Base-by-base conservation (phyloP, 2,888 invertebrate genomes). In the Syritta pipiens region DNA sequence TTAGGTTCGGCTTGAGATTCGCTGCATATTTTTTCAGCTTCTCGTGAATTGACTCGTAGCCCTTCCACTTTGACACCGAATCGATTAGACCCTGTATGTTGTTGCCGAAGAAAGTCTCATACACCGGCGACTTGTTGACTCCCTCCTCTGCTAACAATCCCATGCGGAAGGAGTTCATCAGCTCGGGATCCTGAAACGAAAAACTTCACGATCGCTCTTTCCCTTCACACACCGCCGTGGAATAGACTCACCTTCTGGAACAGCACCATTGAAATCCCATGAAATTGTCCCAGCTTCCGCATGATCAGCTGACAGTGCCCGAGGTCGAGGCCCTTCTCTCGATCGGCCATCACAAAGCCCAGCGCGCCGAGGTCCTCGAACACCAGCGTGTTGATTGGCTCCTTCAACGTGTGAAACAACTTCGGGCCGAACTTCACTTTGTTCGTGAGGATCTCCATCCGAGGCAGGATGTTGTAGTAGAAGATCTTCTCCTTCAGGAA, bases 261-360 rank as follows among this genome's bases (percentile, higher is more conserved):
- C 57, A 91, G 82, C 22, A 90, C 86, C 75, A 91, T 89, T 0
- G 92, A 91, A 9, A 89, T 87, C 0, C 90, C 92, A 83, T 92
- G 92, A 82, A 91, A 90, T 82, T 88, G 89, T 0, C 90, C 92
- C 81, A 92, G 82, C 83, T 90, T 89, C 57, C 87, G 85, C 9
- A 92, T 83, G 2, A 91, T 90, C 30, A 90, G 40, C 20, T 86
- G 82, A 40, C 89, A 89, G 72, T 91, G 91, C 0, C 85, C 84
- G 53, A 89, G 83, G 83, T 90, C 89, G 3, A 92, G 85, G 9
- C 92, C 92, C 4, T 84, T 77, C 32, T 87, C 86, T 14, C 92
- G 89, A 83, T 90, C 87, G 0, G 89, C 88, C 86, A 91, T 89
- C 0, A 84, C 84, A 83, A 89, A 92, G 1, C 90, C 91, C 22